Evolutionary conservation across 30 jellyfish, hydroid and myxozoan genomes (phyloP).

Genomic region (Mastigias papua): DNA sequence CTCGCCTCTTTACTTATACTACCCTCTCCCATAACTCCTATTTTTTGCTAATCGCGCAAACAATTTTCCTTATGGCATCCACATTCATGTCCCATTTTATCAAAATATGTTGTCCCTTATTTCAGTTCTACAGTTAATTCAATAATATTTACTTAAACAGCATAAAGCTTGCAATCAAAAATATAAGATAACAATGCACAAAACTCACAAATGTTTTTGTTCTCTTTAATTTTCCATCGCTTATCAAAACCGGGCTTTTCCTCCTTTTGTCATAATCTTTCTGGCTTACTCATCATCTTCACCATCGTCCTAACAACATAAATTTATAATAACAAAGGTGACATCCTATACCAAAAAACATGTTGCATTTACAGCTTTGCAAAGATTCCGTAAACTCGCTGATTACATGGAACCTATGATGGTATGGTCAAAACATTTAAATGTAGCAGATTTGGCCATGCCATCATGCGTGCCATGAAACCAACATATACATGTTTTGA

Average conservation of each 20-base stretch:
- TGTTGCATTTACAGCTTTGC: no score
- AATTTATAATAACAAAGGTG: background rate
- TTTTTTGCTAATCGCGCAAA: background rate
- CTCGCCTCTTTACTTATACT: no score
- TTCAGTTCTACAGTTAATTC: background rate
- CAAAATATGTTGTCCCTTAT: background rate
- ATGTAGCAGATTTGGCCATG: no score
- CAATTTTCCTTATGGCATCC: background rate
- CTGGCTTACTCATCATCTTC: slow-evolving; percentile 8
- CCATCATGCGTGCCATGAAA: no score
- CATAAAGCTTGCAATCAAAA: background rate
- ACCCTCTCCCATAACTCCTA: no score
- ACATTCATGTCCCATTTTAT: background rate
- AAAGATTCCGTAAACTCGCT: no score
- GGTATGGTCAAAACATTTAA: no score
- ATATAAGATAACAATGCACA: background rate
- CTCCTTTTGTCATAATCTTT: background rate
- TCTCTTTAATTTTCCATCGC: background rate
- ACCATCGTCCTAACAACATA: slow-evolving; percentile 28
- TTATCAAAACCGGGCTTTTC: background rate
- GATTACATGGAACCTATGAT: no score
- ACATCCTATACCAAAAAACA: no score
- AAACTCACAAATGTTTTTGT: slow-evolving; percentile 19
- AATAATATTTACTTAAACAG: background rate
- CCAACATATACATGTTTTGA: no score